Evolutionary conservation across 2,888 invertebrate species (phyloP).

Genomic region (Ecdyonurus torrentis): DNA sequence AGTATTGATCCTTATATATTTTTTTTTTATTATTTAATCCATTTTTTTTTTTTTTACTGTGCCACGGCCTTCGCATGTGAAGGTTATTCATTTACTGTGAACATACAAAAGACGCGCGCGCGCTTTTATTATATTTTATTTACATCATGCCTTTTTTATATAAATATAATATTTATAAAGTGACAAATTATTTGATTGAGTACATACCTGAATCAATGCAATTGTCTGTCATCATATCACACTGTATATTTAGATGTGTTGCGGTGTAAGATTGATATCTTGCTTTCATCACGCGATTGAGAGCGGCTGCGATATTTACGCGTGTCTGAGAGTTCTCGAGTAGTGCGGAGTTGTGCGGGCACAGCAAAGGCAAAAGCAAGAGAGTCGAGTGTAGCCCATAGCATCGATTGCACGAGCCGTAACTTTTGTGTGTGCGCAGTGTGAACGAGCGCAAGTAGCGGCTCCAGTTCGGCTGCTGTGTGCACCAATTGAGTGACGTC

Average conservation of each 20-base stretch:
- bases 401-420: neutral
- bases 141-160: too few relatives aligned
- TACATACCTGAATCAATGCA: too few relatives aligned
- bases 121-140: neutral
- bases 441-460: neutral
- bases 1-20: too few relatives aligned
- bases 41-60: neutral
- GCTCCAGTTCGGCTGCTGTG: neutral
- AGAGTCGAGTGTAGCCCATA: neutral
- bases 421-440: neutral
- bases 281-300: neutral
- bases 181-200: too few relatives aligned
- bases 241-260: too few relatives aligned
- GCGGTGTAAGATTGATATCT: neutral
- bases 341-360: neutral
- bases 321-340: neutral
- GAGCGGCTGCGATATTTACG: neutral
- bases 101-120: neutral
- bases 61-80: neutral
- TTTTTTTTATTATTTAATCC: neutral
- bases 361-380: neutral
- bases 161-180: too few relatives aligned
- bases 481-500: neutral
- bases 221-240: too few relatives aligned
- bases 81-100: neutral